phyloP scores from a whole-genome alignment of 2,113 vertebrate species.

The Fulica atra region DNA sequence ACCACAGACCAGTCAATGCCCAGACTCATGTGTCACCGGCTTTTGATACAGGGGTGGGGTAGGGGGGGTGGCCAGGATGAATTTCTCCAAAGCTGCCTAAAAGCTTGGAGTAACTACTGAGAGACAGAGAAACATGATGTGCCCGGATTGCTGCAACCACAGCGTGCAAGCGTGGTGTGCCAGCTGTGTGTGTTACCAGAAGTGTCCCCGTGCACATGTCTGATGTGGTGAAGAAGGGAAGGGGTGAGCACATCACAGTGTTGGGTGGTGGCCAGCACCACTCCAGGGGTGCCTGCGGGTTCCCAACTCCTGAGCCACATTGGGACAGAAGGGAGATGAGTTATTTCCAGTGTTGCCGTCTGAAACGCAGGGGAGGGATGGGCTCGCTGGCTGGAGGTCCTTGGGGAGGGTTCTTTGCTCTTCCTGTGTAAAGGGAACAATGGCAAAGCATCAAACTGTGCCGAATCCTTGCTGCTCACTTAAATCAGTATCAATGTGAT shows the following conservation, averaged over 20 bases:
- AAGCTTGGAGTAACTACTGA: background rate
- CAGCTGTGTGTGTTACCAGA: conserved; percentile 10
- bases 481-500: background rate
- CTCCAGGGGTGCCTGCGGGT: background rate
- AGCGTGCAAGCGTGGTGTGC: background rate
- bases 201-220: background rate
- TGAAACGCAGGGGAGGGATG: background rate
- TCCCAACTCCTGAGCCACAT: background rate
- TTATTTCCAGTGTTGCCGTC: accelerated
- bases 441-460: background rate
- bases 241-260: background rate
- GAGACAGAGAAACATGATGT: background rate
- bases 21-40: background rate
- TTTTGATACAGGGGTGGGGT: background rate
- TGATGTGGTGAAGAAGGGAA: background rate
- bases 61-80: background rate
- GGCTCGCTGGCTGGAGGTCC: background rate
- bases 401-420: background rate
- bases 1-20: background rate
- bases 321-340: accelerated
- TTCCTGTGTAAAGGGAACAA: accelerated
- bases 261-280: background rate
- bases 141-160: background rate
- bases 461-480: conserved; percentile 12
- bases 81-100: conserved; percentile 12